Conservation (phyloP, 2,888 invertebrate species). For the Oxytorus armatus region DNA sequence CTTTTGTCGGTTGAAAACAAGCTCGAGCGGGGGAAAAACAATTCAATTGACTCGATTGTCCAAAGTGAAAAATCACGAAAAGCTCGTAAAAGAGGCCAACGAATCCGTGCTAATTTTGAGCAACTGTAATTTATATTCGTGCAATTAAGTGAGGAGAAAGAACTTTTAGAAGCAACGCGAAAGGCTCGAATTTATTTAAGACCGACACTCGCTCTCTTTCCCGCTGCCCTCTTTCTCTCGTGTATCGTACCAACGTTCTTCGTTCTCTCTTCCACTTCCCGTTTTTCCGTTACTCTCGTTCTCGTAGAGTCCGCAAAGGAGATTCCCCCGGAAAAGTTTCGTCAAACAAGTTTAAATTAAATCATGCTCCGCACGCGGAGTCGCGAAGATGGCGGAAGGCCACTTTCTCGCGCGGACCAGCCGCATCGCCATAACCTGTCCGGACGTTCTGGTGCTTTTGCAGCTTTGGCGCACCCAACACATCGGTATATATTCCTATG, state of each 20-base stretch:
- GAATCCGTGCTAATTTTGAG: not conserved
- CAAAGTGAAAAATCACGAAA: no score
- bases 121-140: conserved; percentile 26
- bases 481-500: not conserved
- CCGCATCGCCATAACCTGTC: conserved; percentile 25
- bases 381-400: conserved; percentile 62
- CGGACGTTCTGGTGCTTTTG: conserved; percentile 41
- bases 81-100: no score
- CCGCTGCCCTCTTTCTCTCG: no score
- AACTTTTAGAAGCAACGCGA: not conserved
- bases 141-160: not conserved
- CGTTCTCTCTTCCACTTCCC: no score
- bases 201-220: conserved; percentile 23
- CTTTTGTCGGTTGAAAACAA: no score
- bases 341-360: conserved; percentile 79
- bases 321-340: conserved; percentile 68
- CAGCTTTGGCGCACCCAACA: conserved; percentile 40
- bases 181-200: conserved; percentile 23
- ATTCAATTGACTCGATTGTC: no score
- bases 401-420: conserved; percentile 27
- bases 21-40: no score
- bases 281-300: conserved; percentile 35
- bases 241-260: no score
- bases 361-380: conserved; percentile 73
- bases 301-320: conserved; percentile 62